A percentile compares a stretch with the other conserved stretches of the same genome.
These are phyloP conservation scores for Circaetus cinerascens DNA, from an alignment of 2,113 vertebrate species.

Conservation along the genomic window DNA sequence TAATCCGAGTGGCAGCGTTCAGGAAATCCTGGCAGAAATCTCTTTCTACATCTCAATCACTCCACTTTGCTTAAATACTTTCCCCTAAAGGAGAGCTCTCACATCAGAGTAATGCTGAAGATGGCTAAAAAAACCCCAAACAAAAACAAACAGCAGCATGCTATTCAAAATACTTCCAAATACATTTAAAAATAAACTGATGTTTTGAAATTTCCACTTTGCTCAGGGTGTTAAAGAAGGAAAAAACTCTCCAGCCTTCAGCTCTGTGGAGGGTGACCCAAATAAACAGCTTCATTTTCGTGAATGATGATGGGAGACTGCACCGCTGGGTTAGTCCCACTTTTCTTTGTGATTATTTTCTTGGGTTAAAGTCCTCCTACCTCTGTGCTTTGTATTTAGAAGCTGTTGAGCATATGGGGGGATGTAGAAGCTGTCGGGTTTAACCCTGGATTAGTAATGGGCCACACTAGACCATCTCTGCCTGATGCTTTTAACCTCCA, in stretches of 20 bases:
- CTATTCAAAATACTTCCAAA: neutral
- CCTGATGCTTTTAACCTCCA: neutral
- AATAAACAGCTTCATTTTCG: fast-evolving
- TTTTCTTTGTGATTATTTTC: neutral
- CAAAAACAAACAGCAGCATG: neutral
- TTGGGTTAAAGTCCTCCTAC: neutral
- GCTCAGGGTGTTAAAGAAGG: neutral
- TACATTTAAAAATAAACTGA: neutral
- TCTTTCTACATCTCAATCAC: neutral
- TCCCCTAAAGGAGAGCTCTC: neutral
- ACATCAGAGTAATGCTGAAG: neutral
- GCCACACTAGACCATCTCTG: neutral
- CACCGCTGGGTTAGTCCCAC: fast-evolving
- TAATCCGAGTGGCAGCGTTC: neutral
- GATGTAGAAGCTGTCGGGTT: fast-evolving
- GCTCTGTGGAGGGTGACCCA: fast-evolving
- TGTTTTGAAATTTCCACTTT: neutral
- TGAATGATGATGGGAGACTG: neutral
- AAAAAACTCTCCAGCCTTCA: neutral
- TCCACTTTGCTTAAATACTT: neutral
- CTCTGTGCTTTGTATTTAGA: neutral
- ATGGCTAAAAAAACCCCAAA: neutral
- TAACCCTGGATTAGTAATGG: neutral
- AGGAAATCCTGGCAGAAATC: neutral
- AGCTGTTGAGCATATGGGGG: neutral